Evolutionary conservation across 2,888 invertebrate genomes (phyloP).

Genomic region (Dolomedes plantarius): DNA sequence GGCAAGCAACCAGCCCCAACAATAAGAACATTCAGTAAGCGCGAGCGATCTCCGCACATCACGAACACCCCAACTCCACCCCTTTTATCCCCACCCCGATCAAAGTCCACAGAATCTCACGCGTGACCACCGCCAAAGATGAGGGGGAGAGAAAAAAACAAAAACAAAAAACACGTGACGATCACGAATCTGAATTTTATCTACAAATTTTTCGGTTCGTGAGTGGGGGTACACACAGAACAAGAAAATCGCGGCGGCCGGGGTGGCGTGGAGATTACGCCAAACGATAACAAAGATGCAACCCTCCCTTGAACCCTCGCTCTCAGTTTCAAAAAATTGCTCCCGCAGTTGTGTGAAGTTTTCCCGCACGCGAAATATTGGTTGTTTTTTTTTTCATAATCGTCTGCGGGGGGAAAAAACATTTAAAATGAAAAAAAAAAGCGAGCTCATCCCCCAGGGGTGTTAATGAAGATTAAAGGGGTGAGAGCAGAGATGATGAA

Average conservation of each 20-base stretch:
- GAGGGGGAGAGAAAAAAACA: too few species aligned
- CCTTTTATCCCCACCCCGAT: neutral
- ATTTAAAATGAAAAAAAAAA: neutral
- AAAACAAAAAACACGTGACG: neutral
- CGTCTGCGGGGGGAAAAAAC: too few species aligned
- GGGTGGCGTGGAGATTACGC: too few species aligned
- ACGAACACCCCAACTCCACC: neutral
- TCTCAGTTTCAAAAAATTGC: too few species aligned
- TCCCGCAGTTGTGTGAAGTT: neutral
- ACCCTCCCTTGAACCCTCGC: too few species aligned
- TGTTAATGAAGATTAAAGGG: neutral
- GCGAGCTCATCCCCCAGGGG: neutral
- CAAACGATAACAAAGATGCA: neutral
- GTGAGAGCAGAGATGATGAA: neutral
- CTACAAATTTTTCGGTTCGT: neutral
- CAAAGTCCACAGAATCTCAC: neutral
- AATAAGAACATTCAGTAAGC: too few species aligned
- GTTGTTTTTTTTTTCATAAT: neutral
- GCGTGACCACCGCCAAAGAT: neutral
- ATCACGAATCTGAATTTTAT: neutral
- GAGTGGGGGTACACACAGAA: neutral
- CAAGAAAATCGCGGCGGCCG: too few species aligned
- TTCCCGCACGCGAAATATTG: too few species aligned
- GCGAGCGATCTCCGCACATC: neutral
- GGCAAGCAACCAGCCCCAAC: too few species aligned